Evolutionary conservation across 2,797 vertebrate species (phyloP).

Genomic region (Aplochiton taeniatus): DNA sequence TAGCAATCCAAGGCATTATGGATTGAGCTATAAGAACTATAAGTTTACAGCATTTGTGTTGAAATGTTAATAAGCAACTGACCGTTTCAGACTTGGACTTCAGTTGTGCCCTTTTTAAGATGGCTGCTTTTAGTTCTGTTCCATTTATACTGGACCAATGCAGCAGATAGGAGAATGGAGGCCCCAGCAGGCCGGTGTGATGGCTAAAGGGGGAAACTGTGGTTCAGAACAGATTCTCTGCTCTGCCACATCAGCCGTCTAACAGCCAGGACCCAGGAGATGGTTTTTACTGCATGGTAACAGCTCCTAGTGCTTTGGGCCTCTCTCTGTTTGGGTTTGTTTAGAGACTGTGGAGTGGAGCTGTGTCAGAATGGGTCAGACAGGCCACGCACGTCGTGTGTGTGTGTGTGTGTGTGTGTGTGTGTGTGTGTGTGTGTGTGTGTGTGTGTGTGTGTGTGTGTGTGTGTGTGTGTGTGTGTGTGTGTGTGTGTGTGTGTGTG

Average conservation of each 20-base stretch:
- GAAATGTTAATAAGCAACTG: too few relatives aligned
- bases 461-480: neutral
- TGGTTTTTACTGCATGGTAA: neutral
- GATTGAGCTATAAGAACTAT: too few relatives aligned
- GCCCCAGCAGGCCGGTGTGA: constrained; percentile 7
- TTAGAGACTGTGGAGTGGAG: too few relatives aligned
- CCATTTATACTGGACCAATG: neutral
- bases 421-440: neutral
- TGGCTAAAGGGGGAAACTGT: constrained; percentile 20
- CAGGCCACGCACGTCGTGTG: neutral
- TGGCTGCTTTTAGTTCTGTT: neutral
- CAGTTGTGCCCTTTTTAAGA: too few relatives aligned
- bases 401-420: neutral
- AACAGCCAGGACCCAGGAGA: neutral
- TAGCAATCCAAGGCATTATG: too few relatives aligned
- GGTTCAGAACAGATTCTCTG: constrained; percentile 15
- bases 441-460: neutral
- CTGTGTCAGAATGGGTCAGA: too few relatives aligned
- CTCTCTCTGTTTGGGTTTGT: too few relatives aligned
- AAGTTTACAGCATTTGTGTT: too few relatives aligned
- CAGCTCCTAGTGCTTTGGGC: too few relatives aligned
- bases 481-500: neutral
- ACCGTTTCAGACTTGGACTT: too few relatives aligned
- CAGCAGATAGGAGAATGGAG: neutral
- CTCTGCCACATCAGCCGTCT: constrained; percentile 24